phyloP scores from a whole-genome alignment of 2,888 invertebrate genomes.

The Nephrotoma guestfalica region DNA sequence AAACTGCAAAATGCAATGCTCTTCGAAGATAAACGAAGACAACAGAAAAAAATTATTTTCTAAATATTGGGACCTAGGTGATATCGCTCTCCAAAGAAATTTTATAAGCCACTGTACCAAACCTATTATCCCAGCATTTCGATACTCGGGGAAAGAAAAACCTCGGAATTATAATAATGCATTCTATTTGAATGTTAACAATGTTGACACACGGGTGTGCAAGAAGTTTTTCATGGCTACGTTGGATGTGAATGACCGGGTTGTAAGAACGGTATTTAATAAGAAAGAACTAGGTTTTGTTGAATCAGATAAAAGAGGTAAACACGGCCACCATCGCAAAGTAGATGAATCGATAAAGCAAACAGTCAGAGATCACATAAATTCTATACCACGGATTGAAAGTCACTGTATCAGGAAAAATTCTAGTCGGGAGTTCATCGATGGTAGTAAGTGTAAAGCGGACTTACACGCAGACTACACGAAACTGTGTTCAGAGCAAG shows the following conservation, averaged over 20 bases:
- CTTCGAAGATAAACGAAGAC: no score
- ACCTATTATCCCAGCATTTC: neutral
- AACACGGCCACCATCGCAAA: neutral
- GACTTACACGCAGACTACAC: no score
- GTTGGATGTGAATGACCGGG: neutral
- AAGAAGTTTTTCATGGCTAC: neutral
- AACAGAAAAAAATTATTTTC: no score
- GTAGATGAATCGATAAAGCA: neutral
- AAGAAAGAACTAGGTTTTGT: neutral
- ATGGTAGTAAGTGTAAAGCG: no score
- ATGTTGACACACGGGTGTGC: no score
- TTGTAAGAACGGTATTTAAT: neutral
- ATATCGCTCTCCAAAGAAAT: neutral
- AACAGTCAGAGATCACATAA: neutral
- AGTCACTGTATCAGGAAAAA: neutral
- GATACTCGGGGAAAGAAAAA: neutral
- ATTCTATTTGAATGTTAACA: neutral
- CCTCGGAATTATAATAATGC: neutral
- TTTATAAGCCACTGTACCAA: neutral
- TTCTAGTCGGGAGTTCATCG: neutral
- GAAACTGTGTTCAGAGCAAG: no score
- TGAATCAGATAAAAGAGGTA: neutral
- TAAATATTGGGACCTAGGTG: no score
- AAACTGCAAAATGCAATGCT: no score
- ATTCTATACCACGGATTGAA: neutral